A percentile compares a stretch with the other conserved stretches of the same genome.
These are phyloP conservation scores for Galeopterus variegatus DNA, from an alignment of 2,113 vertebrate genomes.

Conservation along the genomic window DNA sequence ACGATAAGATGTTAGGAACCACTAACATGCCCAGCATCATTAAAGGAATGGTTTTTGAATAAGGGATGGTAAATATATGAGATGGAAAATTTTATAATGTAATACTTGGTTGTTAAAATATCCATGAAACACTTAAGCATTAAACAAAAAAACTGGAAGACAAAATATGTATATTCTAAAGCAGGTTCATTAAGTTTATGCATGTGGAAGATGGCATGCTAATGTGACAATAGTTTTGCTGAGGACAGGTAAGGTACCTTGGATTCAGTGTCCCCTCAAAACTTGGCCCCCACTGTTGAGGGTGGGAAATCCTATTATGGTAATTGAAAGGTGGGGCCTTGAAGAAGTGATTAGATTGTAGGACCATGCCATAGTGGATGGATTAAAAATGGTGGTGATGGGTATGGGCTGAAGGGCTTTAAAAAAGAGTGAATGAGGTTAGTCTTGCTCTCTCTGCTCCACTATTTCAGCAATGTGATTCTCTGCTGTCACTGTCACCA, in stretches of 20 bases:
- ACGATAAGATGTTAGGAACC: not conserved
- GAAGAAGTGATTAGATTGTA: too few species aligned
- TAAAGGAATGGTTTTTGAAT: not conserved
- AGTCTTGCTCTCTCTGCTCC: too few species aligned
- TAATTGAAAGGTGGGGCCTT: too few species aligned
- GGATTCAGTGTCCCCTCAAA: too few species aligned
- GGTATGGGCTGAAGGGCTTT: too few species aligned
- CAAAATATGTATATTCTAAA: not conserved
- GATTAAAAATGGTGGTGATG: too few species aligned
- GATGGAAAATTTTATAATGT: not conserved
- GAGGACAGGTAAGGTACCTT: not conserved
- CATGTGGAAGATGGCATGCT: not conserved
- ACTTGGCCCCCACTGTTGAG: too few species aligned
- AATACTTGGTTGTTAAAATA: slow-evolving; percentile 45
- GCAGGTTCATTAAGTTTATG: slow-evolving; percentile 20
- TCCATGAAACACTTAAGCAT: not conserved
- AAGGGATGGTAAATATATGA: not conserved
- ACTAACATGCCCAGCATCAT: not conserved
- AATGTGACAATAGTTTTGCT: slow-evolving; percentile 53
- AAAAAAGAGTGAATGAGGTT: too few species aligned
- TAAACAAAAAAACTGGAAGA: slow-evolving; percentile 12
- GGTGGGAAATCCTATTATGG: too few species aligned
- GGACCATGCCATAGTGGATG: too few species aligned
- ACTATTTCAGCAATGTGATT: too few species aligned
- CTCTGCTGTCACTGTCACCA: too few species aligned